Evolutionary conservation across 1,140 invertebrate genomes (phyloP), one percentile per base, ranked within the genome.

Genomic region (Matsumurasca onukii): DNA sequence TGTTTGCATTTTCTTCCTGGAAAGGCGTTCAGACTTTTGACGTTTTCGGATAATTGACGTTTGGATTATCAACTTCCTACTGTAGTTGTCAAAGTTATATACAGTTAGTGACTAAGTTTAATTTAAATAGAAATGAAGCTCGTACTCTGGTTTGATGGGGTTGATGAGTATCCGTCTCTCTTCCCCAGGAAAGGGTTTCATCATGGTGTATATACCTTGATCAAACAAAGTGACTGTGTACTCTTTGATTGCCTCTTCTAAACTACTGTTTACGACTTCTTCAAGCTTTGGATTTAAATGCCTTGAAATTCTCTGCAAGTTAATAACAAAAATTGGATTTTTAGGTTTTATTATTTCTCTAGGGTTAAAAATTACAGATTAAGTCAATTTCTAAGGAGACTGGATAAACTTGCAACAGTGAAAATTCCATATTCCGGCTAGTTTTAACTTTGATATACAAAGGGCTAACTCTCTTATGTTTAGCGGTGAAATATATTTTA

Each of bases 141-240:
- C 15, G 45, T 65, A 65, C 31, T 70, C 65, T 25, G 30, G 17
- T n/a, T 39, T 67, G 1, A 48, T 17, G 30, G 52, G 55, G 15
- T 1, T 27, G 15, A 62, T 27, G 13, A 48, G 17, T 20, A 49
- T 25, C 12, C 31, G 45, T 31, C 66, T 63, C 17, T 29, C 45
- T 65, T 71, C 70, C 9, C 49, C 61, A 9, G 22, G 24, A 51
- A 65, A 31, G 25, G 59, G 67, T 24, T 69, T 69, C 59, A 71
- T 31, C 34, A 45, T 57, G 1, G 22, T 55, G 31, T 69, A 29
- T 25, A 69, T n/a, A 13, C 70, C 67, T 34, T n/a, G 39, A 20
- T 65, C 1, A 34, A 51, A 27, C 1, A 71, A 17, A 5, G 34
- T 64, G 5, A 31, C 1, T 31, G 45, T 30, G 31, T 69, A 71